Conservation (phyloP, 1,140 invertebrate species). For the Drosophila malerkotliana region DNA sequence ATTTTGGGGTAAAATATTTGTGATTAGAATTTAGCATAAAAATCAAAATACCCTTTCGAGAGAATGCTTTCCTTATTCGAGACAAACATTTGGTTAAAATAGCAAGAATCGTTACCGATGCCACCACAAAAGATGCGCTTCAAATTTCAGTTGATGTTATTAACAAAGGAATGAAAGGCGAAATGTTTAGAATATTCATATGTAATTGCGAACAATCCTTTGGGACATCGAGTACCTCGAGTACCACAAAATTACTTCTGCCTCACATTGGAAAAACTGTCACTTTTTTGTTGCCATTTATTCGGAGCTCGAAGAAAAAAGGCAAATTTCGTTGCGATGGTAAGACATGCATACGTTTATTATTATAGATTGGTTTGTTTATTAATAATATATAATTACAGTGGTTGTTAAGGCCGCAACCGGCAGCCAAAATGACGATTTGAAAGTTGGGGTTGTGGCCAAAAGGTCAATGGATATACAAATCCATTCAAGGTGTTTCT, state of each 20-base stretch:
- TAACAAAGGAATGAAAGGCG: conserved; percentile 51
- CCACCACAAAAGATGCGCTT: conserved; percentile 66
- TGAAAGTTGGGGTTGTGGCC: conserved; percentile 27
- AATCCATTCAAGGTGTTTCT: conserved; percentile 63
- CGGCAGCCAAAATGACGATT: not conserved
- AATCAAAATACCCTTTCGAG: conserved; percentile 60
- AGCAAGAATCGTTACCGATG: conserved; percentile 59
- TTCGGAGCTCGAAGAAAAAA: conserved; percentile 40
- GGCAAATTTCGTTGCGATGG: conserved; percentile 54
- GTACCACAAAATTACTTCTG: conserved; percentile 23
- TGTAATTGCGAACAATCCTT: conserved; percentile 39
- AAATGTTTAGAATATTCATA: conserved; percentile 51
- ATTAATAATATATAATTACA: not conserved
- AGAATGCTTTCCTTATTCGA: conserved; percentile 28
- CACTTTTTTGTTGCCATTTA: conserved; percentile 51
- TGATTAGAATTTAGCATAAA: conserved; percentile 50
- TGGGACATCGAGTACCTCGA: conserved; percentile 8
- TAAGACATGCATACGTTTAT: conserved; percentile 2
- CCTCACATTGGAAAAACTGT: conserved; percentile 55
- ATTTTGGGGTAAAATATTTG: not conserved
- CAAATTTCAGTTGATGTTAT: conserved; percentile 62
- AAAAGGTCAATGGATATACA: conserved; percentile 49
- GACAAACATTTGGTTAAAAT: conserved; percentile 48
- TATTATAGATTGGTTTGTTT: not conserved
- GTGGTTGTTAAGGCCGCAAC: not conserved